Base-by-base conservation (phyloP, 1,140 invertebrate genomes). In the Eriocheir sinensis region DNA sequence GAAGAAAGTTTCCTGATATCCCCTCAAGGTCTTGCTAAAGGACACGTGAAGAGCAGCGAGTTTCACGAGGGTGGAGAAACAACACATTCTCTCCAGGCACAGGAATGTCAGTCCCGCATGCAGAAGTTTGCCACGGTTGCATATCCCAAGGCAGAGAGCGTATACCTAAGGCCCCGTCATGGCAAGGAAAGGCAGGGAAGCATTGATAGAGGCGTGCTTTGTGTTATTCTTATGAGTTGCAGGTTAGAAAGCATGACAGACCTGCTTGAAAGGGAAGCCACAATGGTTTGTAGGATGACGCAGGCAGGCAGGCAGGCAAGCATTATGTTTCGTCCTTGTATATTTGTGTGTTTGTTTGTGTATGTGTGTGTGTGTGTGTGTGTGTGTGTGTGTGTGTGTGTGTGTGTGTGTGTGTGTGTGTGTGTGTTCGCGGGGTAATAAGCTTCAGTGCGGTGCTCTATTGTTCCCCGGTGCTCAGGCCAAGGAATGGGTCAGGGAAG, bases 401-500 rank as follows among this genome's bases (percentile, higher is more conserved):
- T 72, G 60, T 72, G 60, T 72, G 60, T 72, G 60, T 72, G 60
- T 72, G 60, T 72, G 60, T 72, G 60, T 72, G 60, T 72, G 60
- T 72, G 60, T 72, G 60, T 72, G 60, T 72, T 21, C n/a, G 60
- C 6, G 0, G 60, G 1, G 17, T 1, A 21, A 72, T 9, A n/a
- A 72, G 60, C 60, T 72, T 72, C 60, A 72, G 4, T n/a, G 60
- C 60, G 21, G 60, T 72, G 60, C 60, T 72, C 60, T 72, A 72
- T n/a, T 72, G 60, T 72, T n/a, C 27, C 60, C 60, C 21, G 60
- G 60, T 72, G 60, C 60, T 72, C 21, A 72, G 60, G 60, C 60
- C 27, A n/a, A n/a, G n/a, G n/a, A n/a, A n/a, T n/a, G n/a, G n/a
- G n/a, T n/a, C 6, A n/a, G n/a, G n/a, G n/a, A n/a, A n/a, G n/a